Evolutionary conservation across 2,797 vertebrate species (phyloP).

Genomic region (Toxotes lorentzi): DNA sequence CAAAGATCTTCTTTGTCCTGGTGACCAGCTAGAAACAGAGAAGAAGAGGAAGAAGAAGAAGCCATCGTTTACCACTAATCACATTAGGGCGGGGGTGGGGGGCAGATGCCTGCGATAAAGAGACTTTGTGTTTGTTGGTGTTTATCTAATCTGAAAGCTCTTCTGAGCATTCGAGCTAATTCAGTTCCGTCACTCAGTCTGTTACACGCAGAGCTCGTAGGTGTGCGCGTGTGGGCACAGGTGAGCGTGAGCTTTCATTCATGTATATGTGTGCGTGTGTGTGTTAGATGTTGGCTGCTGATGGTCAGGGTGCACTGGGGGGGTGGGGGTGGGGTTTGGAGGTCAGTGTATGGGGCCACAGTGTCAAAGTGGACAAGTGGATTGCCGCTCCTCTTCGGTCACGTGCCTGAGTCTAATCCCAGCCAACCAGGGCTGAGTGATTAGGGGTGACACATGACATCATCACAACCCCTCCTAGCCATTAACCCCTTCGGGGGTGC

Average conservation of each 20-base stretch:
- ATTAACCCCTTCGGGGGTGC: constrained; percentile 52
- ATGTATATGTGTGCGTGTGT: constrained; percentile 25
- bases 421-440: constrained; percentile 63
- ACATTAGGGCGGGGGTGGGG: constrained; percentile 48
- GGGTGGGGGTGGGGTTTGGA: constrained; percentile 11
- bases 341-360: constrained; percentile 65
- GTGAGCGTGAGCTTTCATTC: constrained; percentile 15
- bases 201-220: neutral
- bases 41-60: constrained; percentile 51
- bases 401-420: constrained; percentile 65
- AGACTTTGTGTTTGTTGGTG: constrained; percentile 52
- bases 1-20: constrained; percentile 98
- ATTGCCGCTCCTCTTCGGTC: constrained; percentile 61
- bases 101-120: constrained; percentile 54
- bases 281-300: constrained; percentile 23
- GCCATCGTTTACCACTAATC: constrained; percentile 64
- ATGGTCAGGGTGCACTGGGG: neutral
- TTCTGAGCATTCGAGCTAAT: constrained; percentile 37
- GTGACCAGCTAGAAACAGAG: constrained; percentile 92
- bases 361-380: constrained; percentile 69
- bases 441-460: constrained; percentile 72
- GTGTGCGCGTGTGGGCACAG: constrained; percentile 20
- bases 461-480: constrained; percentile 46
- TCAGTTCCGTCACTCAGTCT: constrained; percentile 11
- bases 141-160: constrained; percentile 58